phyloP scores from a whole-genome alignment of 2,113 vertebrate genomes.

The Protobothrops flavoviridis region DNA sequence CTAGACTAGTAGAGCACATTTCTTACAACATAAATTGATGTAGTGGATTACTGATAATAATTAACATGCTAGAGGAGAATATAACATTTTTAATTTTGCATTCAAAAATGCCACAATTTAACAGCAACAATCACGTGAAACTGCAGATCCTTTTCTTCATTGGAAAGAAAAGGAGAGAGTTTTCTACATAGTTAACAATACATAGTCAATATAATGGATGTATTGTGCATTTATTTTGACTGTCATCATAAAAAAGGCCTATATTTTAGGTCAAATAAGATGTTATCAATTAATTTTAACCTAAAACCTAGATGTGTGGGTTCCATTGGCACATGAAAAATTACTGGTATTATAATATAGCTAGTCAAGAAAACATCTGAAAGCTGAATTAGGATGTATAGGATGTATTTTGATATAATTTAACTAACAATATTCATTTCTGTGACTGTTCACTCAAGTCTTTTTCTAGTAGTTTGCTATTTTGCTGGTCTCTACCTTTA shows the following conservation, averaged over 20 bases:
- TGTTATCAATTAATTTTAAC: constrained; percentile 26
- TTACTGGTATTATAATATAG: constrained; percentile 47
- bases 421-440: constrained; percentile 59
- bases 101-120: constrained; percentile 8
- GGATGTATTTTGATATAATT: constrained; percentile 53
- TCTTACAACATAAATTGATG: constrained; percentile 20
- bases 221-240: constrained; percentile 44
- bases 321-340: constrained; percentile 46
- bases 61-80: constrained; percentile 17
- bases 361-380: constrained; percentile 38
- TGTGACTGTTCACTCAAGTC: constrained; percentile 52
- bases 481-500: constrained; percentile 46
- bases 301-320: constrained; percentile 40
- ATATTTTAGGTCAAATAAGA: constrained; percentile 53
- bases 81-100: constrained; percentile 29
- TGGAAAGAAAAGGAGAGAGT: constrained; percentile 18
- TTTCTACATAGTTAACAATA: constrained; percentile 40
- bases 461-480: constrained; percentile 56
- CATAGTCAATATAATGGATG: constrained; percentile 41
- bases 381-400: constrained; percentile 54
- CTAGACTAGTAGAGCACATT: background rate
- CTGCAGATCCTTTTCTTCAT: constrained; percentile 43
- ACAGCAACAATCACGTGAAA: constrained; percentile 27
- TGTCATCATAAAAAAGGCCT: constrained; percentile 35
- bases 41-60: background rate